Evolutionary conservation across 2,888 invertebrate genomes (phyloP).

Genomic region (Drosophila engyochracea): DNA sequence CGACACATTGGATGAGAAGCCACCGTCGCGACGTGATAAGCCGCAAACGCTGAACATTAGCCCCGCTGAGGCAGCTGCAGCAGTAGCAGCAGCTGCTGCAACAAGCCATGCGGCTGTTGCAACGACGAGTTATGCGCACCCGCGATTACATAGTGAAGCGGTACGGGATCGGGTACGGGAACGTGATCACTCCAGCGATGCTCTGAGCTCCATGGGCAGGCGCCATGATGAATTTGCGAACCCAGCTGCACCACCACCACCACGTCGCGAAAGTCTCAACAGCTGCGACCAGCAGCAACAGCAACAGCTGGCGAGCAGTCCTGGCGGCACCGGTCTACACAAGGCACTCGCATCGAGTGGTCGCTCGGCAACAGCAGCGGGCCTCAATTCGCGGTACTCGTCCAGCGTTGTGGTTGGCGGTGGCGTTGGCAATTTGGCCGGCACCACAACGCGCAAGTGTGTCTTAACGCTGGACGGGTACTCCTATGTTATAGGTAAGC

Average conservation of each 20-base stretch:
- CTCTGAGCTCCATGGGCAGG: conserved; percentile 40
- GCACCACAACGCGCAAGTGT: conserved; percentile 90
- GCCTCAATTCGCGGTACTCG: conserved; percentile 72
- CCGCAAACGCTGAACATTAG: conserved; percentile 79
- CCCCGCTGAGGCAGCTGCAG: conserved; percentile 36
- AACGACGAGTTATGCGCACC: conserved; percentile 38
- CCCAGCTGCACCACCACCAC: conserved; percentile 45
- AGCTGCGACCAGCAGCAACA: conserved; percentile 63
- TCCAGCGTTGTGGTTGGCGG: conserved; percentile 71
- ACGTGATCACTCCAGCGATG: conserved; percentile 77
- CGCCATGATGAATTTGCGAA: conserved; percentile 64
- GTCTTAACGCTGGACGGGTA: conserved; percentile 94
- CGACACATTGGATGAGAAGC: conserved; percentile 75
- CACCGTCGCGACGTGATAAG: conserved; percentile 77
- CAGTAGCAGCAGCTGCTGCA: neutral
- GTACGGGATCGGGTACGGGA: conserved; percentile 48
- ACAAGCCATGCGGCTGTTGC: neutral
- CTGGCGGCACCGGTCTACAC: conserved; percentile 30
- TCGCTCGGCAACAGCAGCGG: conserved; percentile 16
- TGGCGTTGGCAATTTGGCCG: conserved; percentile 77
- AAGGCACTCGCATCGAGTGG: conserved; percentile 56
- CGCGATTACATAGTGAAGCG: conserved; percentile 76
- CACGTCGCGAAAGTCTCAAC: conserved; percentile 80
- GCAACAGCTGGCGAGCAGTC: conserved; percentile 45
- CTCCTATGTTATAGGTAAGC: conserved; percentile 94